These are phyloP conservation scores for Cnemophilus loriae DNA, from an alignment of 2,113 vertebrate genomes.

Conservation along the genomic window DNA sequence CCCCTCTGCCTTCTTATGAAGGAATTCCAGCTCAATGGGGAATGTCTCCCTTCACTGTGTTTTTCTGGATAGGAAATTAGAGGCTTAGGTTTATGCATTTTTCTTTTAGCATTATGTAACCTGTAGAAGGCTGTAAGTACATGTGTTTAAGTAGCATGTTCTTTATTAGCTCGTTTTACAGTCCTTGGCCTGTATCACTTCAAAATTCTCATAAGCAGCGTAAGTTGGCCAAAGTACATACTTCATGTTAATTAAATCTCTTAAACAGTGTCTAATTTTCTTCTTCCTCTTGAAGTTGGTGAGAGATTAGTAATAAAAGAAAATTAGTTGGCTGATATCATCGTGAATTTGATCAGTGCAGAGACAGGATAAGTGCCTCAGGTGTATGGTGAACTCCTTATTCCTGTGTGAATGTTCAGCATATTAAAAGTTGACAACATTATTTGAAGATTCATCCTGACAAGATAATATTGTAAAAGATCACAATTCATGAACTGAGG, in stretches of 20 bases:
- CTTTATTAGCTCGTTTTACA: neutral
- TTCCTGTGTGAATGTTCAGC: neutral
- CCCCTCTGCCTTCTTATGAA: neutral
- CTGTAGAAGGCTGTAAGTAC: neutral
- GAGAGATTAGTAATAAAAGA: constrained; percentile 38
- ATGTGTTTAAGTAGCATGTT: neutral
- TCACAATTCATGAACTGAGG: neutral
- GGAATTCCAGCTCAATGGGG: neutral
- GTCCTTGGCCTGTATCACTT: neutral
- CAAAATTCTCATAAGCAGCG: neutral
- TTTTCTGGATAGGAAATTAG: neutral
- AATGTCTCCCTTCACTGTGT: neutral
- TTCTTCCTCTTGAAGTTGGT: neutral
- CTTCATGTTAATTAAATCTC: constrained; percentile 2
- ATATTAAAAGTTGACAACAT: neutral
- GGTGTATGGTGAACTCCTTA: neutral
- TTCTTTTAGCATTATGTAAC: neutral
- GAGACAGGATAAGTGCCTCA: neutral
- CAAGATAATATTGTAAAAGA: neutral
- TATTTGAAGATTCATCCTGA: neutral
- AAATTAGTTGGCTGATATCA: neutral
- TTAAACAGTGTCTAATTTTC: neutral
- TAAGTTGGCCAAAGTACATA: neutral
- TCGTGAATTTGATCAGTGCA: neutral
- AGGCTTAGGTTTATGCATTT: neutral